phyloP scores from a whole-genome alignment of 2,113 vertebrate genomes.

The Centropus unirufus region DNA sequence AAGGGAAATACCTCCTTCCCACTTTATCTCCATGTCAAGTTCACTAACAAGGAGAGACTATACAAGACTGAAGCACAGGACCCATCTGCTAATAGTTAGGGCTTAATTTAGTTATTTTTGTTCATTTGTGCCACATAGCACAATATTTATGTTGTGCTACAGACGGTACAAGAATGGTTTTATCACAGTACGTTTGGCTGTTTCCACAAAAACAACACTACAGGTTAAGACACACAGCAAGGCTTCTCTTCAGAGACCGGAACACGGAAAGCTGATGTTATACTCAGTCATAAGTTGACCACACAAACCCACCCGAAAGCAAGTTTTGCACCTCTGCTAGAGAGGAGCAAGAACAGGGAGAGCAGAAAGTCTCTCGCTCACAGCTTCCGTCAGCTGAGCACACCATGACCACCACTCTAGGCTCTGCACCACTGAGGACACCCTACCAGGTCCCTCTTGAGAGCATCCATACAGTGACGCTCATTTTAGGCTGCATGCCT shows the following conservation, averaged over 20 bases:
- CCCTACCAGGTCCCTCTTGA: neutral
- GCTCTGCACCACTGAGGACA: neutral
- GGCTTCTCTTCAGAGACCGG: neutral
- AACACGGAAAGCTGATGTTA: neutral
- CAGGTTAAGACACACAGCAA: neutral
- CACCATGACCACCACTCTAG: neutral
- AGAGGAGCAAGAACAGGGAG: neutral
- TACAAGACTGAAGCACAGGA: neutral
- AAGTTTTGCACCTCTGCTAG: neutral
- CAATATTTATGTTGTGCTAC: neutral
- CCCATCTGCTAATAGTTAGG: slow-evolving; percentile 16
- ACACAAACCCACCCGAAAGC: neutral
- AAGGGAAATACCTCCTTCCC: neutral
- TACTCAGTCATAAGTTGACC: neutral
- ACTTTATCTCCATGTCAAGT: slow-evolving; percentile 2
- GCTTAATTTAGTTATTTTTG: neutral
- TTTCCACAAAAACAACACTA: slow-evolving; percentile 6
- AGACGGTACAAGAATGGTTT: slow-evolving; percentile 5
- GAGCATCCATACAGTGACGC: neutral
- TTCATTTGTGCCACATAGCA: neutral
- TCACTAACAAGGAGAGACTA: neutral
- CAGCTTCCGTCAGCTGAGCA: neutral
- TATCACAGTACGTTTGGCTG: neutral
- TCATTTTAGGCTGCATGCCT: neutral
- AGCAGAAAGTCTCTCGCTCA: neutral